Percentiles rank a stretch among this genome's conserved stretches.
phyloP scores from a whole-genome alignment of 53 echinoderm and acorn worm species.

The Echinarachnius parma region DNA sequence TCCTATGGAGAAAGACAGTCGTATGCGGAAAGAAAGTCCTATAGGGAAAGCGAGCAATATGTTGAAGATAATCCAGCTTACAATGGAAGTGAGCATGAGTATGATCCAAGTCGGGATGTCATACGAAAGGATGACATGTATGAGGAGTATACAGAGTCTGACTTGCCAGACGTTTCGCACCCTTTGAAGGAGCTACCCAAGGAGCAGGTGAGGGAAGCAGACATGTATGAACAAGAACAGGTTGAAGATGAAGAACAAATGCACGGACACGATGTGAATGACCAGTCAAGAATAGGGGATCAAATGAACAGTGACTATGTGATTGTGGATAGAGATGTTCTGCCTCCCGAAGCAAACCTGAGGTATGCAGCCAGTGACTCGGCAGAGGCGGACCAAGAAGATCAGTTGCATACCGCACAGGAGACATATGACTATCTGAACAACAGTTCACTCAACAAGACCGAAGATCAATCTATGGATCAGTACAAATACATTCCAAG shows the following conservation, averaged over 20 bases:
- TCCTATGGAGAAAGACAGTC: background rate
- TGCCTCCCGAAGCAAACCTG: conserved; percentile 6
- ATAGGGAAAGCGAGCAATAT: conserved; percentile 57
- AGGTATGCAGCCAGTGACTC: conserved; percentile 74
- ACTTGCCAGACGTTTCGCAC: conserved; percentile 7
- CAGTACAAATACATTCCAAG: too few relatives aligned
- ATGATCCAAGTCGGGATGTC: conserved; percentile 41
- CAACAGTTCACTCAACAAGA: background rate
- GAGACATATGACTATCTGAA: conserved; percentile 24
- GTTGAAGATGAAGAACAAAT: conserved; percentile 35
- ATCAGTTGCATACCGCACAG: conserved; percentile 20
- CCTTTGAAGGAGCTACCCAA: background rate
- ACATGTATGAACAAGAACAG: conserved; percentile 35
- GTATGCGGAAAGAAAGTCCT: conserved; percentile 40
- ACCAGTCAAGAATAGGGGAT: conserved; percentile 9
- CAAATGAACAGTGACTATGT: conserved; percentile 41
- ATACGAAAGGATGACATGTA: conserved; percentile 7
- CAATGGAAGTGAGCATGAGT: conserved; percentile 44
- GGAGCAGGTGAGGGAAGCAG: background rate
- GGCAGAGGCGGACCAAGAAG: conserved; percentile 86
- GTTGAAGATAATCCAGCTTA: conserved; percentile 52
- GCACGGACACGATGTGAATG: conserved; percentile 23
- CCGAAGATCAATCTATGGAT: too few relatives aligned
- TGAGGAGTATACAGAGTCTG: conserved; percentile 38
- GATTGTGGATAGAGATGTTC: conserved; percentile 27